phyloP scores from a whole-genome alignment of 2,113 vertebrate genomes.

The Antigone vipio region DNA sequence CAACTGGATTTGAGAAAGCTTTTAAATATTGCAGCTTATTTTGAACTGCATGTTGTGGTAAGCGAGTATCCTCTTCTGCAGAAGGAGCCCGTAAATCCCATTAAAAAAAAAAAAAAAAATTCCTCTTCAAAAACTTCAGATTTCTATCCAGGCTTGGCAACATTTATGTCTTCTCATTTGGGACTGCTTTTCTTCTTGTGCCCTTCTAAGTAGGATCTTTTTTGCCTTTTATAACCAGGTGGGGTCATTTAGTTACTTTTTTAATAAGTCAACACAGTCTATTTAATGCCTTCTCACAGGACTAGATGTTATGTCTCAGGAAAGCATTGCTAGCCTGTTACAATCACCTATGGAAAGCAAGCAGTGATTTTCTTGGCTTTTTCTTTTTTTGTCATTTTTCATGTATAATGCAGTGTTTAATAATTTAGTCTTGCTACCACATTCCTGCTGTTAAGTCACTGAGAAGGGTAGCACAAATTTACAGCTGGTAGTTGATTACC shows the following conservation, averaged over 20 bases:
- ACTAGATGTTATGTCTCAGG: neutral
- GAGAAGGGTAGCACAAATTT: neutral
- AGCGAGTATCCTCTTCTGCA: neutral
- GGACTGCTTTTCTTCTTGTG: neutral
- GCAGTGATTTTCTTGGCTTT: neutral
- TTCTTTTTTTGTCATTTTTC: neutral
- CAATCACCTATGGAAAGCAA: neutral
- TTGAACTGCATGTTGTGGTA: neutral
- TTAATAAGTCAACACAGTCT: neutral
- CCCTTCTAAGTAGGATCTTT: neutral
- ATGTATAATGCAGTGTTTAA: neutral
- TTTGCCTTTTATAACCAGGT: neutral
- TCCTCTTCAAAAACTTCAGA: neutral
- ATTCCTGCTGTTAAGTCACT: neutral
- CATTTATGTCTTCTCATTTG: neutral
- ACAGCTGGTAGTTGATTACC: neutral
- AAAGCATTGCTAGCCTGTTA: neutral
- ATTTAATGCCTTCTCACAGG: neutral
- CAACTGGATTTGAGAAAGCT: neutral
- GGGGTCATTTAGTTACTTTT: neutral
- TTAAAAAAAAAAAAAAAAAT: neutral
- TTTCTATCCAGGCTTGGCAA: neutral
- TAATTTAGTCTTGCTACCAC: neutral
- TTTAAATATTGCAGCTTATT: neutral
- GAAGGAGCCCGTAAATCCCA: neutral